Percentiles rank a stretch among this genome's conserved stretches.
phyloP scores from a whole-genome alignment of 2,888 invertebrate genomes.

The Patella depressa region DNA sequence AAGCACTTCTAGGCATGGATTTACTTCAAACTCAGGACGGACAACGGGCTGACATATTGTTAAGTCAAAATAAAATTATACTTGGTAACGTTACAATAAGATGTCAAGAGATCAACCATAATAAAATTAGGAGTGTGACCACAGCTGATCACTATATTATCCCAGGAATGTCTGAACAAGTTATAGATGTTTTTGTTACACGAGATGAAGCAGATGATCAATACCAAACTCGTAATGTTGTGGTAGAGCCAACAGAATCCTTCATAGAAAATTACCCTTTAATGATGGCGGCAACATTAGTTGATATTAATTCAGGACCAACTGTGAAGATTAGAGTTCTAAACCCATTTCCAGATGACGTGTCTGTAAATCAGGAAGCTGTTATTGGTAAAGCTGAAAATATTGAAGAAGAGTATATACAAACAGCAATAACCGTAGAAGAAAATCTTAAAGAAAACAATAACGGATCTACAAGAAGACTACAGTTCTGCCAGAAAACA shows the following conservation, averaged over 20 bases:
- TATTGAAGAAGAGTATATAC: conserved; percentile 2
- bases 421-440: not conserved
- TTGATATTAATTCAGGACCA: conserved; percentile 23
- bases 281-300: conserved; percentile 31
- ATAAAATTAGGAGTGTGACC: not conserved
- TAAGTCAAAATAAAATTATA: conserved; percentile 17
- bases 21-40: conserved; percentile 19
- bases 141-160: conserved; percentile 1
- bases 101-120: conserved; percentile 7
- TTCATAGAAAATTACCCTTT: conserved; percentile 31
- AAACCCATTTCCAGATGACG: conserved; percentile 27
- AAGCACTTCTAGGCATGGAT: conserved; percentile 32
- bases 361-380: conserved; percentile 21
- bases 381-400: conserved; percentile 29
- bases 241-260: conserved; percentile 28
- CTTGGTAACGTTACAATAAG: conserved; percentile 27
- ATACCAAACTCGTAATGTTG: not conserved
- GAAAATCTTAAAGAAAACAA: conserved; percentile 13
- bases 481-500: not conserved
- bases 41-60: conserved; percentile 31
- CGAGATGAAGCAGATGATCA: conserved; percentile 20
- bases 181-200: conserved; percentile 31
- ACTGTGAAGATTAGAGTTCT: conserved; percentile 32
- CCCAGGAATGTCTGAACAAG: not conserved
- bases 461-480: not conserved